Conservation (phyloP, 2,113 vertebrate species). For the Eclectus roratus region DNA sequence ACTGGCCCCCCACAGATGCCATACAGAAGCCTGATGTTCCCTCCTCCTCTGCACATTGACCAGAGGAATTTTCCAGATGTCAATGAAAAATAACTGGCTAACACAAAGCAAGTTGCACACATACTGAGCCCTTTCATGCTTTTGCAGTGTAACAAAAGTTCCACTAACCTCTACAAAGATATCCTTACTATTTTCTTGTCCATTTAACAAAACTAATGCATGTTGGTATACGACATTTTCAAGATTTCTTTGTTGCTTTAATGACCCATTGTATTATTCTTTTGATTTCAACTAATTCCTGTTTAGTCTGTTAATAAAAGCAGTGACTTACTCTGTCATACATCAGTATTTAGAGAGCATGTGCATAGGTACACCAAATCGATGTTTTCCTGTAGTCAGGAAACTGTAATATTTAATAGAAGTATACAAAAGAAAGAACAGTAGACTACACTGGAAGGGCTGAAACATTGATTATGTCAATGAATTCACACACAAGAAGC, state of each 20-base stretch:
- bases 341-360: not conserved
- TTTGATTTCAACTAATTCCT: not conserved
- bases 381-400: not conserved
- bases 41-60: not conserved
- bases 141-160: not conserved
- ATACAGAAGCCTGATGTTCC: rapidly evolving
- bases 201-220: not conserved
- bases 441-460: not conserved
- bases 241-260: not conserved
- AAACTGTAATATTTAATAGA: not conserved
- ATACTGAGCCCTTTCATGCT: not conserved
- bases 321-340: not conserved
- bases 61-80: not conserved
- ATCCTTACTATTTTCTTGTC: not conserved
- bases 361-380: not conserved
- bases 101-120: not conserved
- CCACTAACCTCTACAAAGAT: not conserved
- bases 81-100: not conserved
- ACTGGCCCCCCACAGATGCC: not conserved
- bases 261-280: not conserved
- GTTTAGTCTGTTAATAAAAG: not conserved
- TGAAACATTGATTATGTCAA: not conserved
- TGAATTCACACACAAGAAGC: not conserved
- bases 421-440: not conserved
- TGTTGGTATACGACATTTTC: not conserved